These are phyloP conservation scores for Incurvaria masculella DNA, from an alignment of 2,888 invertebrate genomes.

Conservation along the genomic window DNA sequence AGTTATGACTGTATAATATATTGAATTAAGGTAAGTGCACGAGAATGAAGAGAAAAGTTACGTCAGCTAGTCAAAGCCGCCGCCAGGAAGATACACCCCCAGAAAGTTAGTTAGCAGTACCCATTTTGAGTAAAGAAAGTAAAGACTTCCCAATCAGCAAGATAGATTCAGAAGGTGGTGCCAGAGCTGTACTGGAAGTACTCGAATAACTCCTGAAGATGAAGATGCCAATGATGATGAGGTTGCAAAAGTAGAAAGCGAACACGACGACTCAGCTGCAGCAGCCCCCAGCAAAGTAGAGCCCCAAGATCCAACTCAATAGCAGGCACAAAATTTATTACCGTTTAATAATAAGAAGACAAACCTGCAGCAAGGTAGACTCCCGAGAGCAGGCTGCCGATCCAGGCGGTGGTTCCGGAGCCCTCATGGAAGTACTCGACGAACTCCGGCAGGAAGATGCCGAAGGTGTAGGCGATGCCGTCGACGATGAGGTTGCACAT, in stretches of 20 bases:
- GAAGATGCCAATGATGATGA: slow-evolving; percentile 98
- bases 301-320: no score
- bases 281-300: slow-evolving; percentile 89
- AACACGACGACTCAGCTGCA: slow-evolving; percentile 94
- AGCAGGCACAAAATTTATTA: no score
- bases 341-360: no score
- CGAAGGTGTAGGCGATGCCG: slow-evolving; percentile 98
- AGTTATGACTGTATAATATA: no score
- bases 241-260: slow-evolving; percentile 96
- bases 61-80: no score
- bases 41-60: no score
- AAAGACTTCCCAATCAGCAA: slow-evolving; percentile 92
- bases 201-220: slow-evolving; percentile 75
- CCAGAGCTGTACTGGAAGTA: slow-evolving; percentile 85
- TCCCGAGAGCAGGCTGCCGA: slow-evolving; percentile 92
- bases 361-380: slow-evolving; percentile 94
- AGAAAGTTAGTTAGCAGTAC: no score
- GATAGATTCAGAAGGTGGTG: slow-evolving; percentile 91
- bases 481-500: slow-evolving; percentile 98
- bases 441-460: slow-evolving; percentile 83
- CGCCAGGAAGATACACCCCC: no score
- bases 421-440: slow-evolving; percentile 80
- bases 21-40: no score
- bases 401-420: slow-evolving; percentile 88
- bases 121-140: no score